Conservation (phyloP, 2,113 vertebrate species). For the Sphyrna mokarran region DNA sequence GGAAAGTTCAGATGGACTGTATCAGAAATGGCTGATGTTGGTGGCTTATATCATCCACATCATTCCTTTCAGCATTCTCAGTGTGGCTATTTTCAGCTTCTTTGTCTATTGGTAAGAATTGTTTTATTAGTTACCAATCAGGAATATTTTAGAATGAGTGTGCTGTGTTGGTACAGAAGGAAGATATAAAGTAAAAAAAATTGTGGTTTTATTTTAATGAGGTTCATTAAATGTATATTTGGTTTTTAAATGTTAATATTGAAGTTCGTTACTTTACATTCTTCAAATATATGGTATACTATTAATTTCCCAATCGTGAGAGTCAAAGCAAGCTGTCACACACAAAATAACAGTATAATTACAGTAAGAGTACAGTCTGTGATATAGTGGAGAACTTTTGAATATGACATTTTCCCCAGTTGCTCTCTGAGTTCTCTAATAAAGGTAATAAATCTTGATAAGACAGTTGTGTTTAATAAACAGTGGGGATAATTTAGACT, state of each 20-base stretch:
- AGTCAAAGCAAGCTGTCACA: not conserved
- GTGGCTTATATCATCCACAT: slow-evolving; percentile 81
- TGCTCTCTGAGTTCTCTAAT: not conserved
- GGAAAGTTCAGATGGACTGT: slow-evolving; percentile 88
- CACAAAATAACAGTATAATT: not conserved
- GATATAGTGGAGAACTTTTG: not conserved
- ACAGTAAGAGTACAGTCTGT: not conserved
- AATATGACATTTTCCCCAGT: not conserved
- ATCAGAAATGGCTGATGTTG: slow-evolving; percentile 92
- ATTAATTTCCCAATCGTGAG: not conserved
- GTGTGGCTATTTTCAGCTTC: slow-evolving; percentile 66
- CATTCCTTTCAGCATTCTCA: slow-evolving; percentile 80
- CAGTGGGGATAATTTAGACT: not conserved
- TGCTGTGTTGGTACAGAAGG: not conserved
- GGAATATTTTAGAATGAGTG: not conserved
- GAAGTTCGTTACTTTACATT: not conserved
- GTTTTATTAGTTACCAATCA: not conserved
- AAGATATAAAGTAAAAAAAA: not conserved
- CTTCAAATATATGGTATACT: not conserved
- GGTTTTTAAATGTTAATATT: not conserved
- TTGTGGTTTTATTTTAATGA: slow-evolving; percentile 2
- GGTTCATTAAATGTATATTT: not conserved
- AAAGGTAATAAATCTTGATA: not conserved
- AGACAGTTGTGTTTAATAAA: too few species aligned
- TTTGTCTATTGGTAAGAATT: slow-evolving; percentile 82